Evolutionary conservation across 2,888 invertebrate genomes (phyloP).

Genomic region (Scaptomyza tumidula): DNA sequence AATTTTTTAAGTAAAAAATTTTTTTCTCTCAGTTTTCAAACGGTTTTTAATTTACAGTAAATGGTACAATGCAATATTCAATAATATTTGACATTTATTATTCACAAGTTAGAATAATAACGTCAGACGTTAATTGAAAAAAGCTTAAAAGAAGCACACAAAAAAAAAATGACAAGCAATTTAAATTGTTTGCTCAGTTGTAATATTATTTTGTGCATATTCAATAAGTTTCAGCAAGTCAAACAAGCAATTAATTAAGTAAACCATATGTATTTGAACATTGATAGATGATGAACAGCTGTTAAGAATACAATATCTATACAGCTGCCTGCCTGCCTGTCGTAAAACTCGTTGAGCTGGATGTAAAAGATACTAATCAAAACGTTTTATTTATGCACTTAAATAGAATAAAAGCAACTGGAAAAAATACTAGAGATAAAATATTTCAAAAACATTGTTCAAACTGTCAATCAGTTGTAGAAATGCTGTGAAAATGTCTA

Average conservation of each 20-base stretch:
- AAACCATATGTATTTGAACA: slow-evolving; percentile 23
- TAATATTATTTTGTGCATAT: slow-evolving; percentile 27
- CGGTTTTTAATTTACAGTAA: too few species aligned
- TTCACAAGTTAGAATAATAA: not conserved
- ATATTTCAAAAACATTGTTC: slow-evolving; percentile 3
- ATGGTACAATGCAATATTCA: not conserved
- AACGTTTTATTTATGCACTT: not conserved
- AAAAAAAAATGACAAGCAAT: slow-evolving; percentile 1
- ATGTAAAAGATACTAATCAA: not conserved
- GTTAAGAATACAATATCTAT: slow-evolving; percentile 30
- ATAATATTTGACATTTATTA: not conserved
- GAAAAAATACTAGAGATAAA: not conserved
- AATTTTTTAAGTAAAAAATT: too few species aligned
- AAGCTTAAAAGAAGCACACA: not conserved
- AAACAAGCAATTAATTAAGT: slow-evolving; percentile 22
- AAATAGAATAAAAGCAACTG: not conserved
- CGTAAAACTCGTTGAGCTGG: slow-evolving; percentile 29
- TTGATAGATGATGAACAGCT: slow-evolving; percentile 44
- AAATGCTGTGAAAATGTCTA: too few species aligned
- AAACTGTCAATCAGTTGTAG: too few species aligned
- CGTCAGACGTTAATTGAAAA: not conserved
- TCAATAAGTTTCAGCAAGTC: slow-evolving; percentile 20
- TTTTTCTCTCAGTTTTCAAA: too few species aligned
- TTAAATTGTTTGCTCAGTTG: slow-evolving; percentile 7
- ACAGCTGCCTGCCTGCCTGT: slow-evolving; percentile 4